phyloP scores from a whole-genome alignment of 1,140 invertebrate species.

The Heliconius congener region DNA sequence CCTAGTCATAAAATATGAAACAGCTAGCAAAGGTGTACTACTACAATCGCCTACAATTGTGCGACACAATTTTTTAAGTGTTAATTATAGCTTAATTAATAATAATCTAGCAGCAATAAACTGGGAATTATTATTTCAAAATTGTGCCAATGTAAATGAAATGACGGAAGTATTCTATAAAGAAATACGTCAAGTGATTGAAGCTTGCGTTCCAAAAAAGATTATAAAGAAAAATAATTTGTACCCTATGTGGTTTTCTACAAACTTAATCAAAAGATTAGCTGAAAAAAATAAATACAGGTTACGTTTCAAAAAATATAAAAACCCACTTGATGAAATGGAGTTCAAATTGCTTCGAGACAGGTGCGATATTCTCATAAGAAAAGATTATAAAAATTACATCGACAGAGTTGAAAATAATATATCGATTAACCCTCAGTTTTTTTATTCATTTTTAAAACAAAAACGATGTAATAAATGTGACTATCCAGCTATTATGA shows the following conservation, averaged over 20 bases:
- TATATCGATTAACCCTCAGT: conserved; percentile 30
- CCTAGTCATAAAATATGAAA: conserved; percentile 9
- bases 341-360: conserved; percentile 23
- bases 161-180: conserved; percentile 33
- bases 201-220: conserved; percentile 23
- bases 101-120: conserved; percentile 9
- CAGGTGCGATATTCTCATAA: conserved; percentile 25
- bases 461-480: conserved; percentile 13
- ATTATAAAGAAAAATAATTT: conserved; percentile 18
- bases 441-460: conserved; percentile 31
- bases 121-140: conserved; percentile 23
- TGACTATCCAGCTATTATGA: conserved; percentile 30
- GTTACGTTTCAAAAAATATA: conserved; percentile 29
- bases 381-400: conserved; percentile 22
- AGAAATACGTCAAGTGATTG: conserved; percentile 25
- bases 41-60: not conserved
- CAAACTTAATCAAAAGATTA: conserved; percentile 19
- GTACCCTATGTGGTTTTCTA: conserved; percentile 15
- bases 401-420: conserved; percentile 20
- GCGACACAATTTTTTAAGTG: conserved; percentile 14
- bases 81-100: conserved; percentile 21
- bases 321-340: conserved; percentile 37
- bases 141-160: conserved; percentile 22
- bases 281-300: conserved; percentile 32
- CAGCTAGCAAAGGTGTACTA: conserved; percentile 5